phyloP scores from a whole-genome alignment of 2,888 invertebrate genomes.

The Cactoblastis cactorum region DNA sequence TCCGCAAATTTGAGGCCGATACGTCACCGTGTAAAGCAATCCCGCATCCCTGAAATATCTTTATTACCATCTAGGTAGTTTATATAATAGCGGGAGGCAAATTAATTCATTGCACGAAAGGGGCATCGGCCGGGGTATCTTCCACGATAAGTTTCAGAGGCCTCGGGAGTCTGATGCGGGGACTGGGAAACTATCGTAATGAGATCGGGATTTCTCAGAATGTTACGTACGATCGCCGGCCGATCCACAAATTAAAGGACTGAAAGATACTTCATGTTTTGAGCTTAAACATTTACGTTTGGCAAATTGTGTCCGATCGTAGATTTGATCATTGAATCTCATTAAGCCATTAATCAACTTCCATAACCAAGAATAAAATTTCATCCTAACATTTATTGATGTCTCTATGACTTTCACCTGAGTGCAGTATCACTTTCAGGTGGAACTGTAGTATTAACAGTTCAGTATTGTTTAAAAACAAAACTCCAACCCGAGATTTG shows the following conservation, averaged over 20 bases:
- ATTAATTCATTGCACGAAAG: conserved; percentile 72
- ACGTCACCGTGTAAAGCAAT: conserved; percentile 39
- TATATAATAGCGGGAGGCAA: conserved; percentile 60
- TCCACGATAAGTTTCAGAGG: conserved; percentile 56
- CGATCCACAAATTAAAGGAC: background rate
- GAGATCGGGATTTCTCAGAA: conserved; percentile 66
- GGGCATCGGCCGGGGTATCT: conserved; percentile 45
- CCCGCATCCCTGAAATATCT: conserved; percentile 49
- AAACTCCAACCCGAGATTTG: background rate
- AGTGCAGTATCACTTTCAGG: too few relatives aligned
- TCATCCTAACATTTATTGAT: background rate
- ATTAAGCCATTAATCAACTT: background rate
- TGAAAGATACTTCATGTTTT: conserved; percentile 20
- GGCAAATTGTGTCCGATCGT: background rate
- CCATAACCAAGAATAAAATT: background rate
- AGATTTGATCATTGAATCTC: background rate
- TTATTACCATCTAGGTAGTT: conserved; percentile 67
- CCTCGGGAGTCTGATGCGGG: conserved; percentile 49
- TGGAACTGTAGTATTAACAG: too few relatives aligned
- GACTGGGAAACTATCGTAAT: conserved; percentile 63
- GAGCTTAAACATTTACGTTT: background rate
- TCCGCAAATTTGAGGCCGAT: conserved; percentile 38
- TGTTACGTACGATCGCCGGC: conserved; percentile 45
- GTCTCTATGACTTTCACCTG: too few relatives aligned
- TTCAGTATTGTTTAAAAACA: background rate